These are phyloP conservation scores for Otis tarda DNA, from an alignment of 2,113 vertebrate species.

Conservation along the genomic window DNA sequence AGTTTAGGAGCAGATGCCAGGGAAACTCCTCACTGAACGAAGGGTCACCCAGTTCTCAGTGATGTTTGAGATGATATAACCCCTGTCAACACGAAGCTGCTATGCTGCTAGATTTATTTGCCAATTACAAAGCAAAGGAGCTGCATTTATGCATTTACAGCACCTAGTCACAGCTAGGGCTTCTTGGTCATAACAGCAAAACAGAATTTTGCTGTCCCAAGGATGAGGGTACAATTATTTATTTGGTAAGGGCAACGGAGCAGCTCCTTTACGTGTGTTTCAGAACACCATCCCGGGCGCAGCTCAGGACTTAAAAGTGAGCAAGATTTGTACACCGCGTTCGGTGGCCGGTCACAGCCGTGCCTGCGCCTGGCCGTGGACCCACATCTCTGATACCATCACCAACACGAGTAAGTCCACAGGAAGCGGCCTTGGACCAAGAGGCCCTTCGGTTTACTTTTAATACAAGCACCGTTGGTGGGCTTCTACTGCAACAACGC, in stretches of 20 bases:
- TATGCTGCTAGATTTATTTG: background rate
- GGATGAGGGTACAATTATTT: background rate
- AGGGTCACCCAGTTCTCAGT: background rate
- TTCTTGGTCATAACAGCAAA: background rate
- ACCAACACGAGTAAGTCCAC: fast-evolving
- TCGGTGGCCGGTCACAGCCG: background rate
- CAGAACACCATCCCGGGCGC: background rate
- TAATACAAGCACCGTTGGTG: background rate
- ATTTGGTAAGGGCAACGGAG: background rate
- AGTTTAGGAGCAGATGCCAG: background rate
- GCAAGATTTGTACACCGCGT: fast-evolving
- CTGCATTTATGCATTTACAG: background rate
- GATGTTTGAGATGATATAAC: background rate
- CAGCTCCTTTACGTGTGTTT: background rate
- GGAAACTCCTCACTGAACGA: background rate
- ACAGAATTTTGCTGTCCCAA: background rate
- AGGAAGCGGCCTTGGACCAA: background rate
- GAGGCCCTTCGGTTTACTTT: background rate
- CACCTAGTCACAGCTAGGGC: background rate
- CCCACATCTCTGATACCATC: no score
- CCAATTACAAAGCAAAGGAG: background rate
- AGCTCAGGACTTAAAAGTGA: background rate
- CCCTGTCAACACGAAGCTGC: background rate
- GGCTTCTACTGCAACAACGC: background rate
- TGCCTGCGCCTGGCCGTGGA: background rate